phyloP scores from a whole-genome alignment of 2,888 invertebrate genomes.

The Cyclophora albipunctata region DNA sequence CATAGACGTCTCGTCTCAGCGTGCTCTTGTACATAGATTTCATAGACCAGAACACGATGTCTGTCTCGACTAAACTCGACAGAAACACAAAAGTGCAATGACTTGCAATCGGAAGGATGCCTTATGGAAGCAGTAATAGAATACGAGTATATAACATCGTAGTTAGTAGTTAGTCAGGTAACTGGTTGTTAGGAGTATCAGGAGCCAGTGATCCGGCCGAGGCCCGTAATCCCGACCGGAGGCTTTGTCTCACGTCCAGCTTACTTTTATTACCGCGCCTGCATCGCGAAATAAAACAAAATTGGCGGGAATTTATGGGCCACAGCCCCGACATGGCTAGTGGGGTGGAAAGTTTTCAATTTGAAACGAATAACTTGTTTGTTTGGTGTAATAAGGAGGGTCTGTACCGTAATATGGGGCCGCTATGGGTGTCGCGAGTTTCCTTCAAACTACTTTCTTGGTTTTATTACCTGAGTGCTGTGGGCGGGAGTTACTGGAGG shows the following conservation, averaged over 20 bases:
- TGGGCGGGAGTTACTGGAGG: conserved; percentile 45
- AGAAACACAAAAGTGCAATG: too few relatives aligned
- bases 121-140: too few relatives aligned
- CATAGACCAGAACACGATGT: too few relatives aligned
- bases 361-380: conserved; percentile 75
- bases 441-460: conserved; percentile 72
- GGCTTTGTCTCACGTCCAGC: conserved; percentile 74
- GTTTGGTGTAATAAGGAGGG: conserved; percentile 70
- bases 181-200: conserved; percentile 57
- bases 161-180: conserved; percentile 47
- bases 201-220: conserved; percentile 67
- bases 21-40: too few relatives aligned
- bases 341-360: conserved; percentile 75
- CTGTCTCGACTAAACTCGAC: too few relatives aligned
- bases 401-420: conserved; percentile 63
- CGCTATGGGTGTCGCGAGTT: conserved; percentile 65
- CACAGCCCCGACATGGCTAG: conserved; percentile 64
- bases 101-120: too few relatives aligned
- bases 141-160: background rate
- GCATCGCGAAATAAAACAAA: conserved; percentile 74
- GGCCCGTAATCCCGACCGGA: conserved; percentile 67
- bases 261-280: conserved; percentile 75
- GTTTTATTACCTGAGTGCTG: conserved; percentile 69
- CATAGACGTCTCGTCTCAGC: too few relatives aligned
- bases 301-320: conserved; percentile 74